phyloP scores from a whole-genome alignment of 1,140 invertebrate species.

The Pogonus chalceus region DNA sequence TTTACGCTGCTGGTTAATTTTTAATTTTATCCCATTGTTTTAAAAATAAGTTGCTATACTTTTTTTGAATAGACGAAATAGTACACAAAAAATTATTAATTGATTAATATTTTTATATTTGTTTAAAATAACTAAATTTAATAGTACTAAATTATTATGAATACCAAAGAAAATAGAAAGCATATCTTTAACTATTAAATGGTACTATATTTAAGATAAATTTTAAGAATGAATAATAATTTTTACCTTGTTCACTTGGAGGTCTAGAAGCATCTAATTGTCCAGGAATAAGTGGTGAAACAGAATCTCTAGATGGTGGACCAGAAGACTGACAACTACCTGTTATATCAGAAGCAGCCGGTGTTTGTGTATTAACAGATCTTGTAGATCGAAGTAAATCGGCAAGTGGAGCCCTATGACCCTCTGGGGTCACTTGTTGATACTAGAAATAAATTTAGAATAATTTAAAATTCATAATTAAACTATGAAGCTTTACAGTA shows the following conservation, averaged over 20 bases:
- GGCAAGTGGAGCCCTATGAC: conserved; percentile 70
- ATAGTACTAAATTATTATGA: too few species aligned
- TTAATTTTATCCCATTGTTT: too few species aligned
- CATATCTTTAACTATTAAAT: too few species aligned
- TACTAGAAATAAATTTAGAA: conserved; percentile 9
- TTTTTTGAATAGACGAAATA: conserved; percentile 11
- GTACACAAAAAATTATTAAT: too few species aligned
- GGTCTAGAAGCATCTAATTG: conserved; percentile 39
- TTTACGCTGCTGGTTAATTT: too few species aligned
- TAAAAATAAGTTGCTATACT: too few species aligned
- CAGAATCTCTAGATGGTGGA: conserved; percentile 46
- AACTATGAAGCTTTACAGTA: too few species aligned
- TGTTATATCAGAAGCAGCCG: conserved; percentile 44
- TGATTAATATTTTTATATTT: too few species aligned
- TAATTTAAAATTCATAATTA: conserved; percentile 5
- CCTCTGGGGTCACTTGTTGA: conserved; percentile 60
- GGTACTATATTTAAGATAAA: too few species aligned
- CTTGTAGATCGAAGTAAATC: conserved; percentile 59
- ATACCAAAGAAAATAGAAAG: too few species aligned
- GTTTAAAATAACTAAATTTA: too few species aligned
- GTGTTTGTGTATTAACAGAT: conserved; percentile 76
- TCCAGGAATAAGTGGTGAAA: conserved; percentile 43
- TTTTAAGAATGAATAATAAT: conserved; percentile 41
- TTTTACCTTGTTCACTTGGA: conserved; percentile 47
- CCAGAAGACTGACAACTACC: conserved; percentile 47